These are phyloP conservation scores for Drosophila bifasciata DNA, from an alignment of 1,140 invertebrate species.

Conservation along the genomic window DNA sequence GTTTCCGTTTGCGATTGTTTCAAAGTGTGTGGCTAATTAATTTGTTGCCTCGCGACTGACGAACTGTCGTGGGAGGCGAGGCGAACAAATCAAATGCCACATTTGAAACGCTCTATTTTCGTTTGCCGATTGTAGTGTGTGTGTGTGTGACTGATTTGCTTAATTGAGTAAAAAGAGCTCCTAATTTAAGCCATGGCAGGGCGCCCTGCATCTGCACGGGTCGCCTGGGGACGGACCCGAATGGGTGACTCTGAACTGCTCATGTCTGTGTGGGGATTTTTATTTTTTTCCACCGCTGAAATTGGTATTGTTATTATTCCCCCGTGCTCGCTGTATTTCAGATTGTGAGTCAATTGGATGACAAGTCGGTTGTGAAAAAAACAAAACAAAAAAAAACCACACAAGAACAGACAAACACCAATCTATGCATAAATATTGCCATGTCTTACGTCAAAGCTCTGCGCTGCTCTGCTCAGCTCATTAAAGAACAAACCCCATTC, in stretches of 20 bases:
- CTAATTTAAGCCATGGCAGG: constrained; percentile 63
- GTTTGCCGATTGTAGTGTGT: constrained; percentile 6
- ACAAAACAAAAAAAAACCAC: constrained; percentile 43
- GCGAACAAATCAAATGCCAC: constrained; percentile 35
- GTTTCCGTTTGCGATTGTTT: constrained; percentile 54
- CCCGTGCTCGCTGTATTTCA: constrained; percentile 49
- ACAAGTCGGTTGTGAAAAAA: constrained; percentile 45
- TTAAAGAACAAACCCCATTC: constrained; percentile 20
- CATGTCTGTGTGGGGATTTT: constrained; percentile 11
- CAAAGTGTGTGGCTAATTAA: constrained; percentile 58
- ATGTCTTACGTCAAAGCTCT: constrained; percentile 36
- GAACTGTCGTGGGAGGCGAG: constrained; percentile 31
- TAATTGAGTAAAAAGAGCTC: constrained; percentile 78
- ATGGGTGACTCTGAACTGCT: constrained; percentile 26
- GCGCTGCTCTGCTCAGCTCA: constrained; percentile 30
- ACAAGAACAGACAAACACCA: constrained; percentile 25
- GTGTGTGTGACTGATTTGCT: constrained; percentile 59
- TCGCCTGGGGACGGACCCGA: constrained; percentile 29
- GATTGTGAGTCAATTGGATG: constrained; percentile 78
- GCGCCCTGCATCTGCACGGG: constrained; percentile 45
- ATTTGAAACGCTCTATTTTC: constrained; percentile 13
- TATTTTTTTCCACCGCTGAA: constrained; percentile 21
- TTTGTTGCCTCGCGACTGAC: constrained; percentile 23
- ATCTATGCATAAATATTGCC: constrained; percentile 26
- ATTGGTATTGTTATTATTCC: constrained; percentile 12